Evolutionary conservation across 2,113 vertebrate species (phyloP).

Genomic region (Oceanodroma tethys): DNA sequence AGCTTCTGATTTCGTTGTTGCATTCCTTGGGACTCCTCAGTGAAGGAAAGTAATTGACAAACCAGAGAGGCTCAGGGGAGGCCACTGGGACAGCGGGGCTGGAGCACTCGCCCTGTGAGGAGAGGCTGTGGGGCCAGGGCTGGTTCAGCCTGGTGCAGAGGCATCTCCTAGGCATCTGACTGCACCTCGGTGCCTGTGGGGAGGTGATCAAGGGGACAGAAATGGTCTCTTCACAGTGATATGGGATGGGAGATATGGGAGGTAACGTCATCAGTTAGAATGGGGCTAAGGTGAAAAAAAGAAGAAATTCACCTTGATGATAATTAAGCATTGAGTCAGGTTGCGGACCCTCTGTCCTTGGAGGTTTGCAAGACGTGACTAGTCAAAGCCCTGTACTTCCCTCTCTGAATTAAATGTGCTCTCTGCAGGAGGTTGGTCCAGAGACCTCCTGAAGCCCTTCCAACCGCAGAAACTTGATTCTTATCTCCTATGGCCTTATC

Average conservation of each 20-base stretch:
- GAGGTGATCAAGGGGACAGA: neutral
- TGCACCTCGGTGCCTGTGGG: neutral
- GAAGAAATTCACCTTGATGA: neutral
- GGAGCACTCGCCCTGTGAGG: neutral
- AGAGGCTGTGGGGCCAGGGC: neutral
- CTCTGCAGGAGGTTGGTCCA: neutral
- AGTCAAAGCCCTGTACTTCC: fast-evolving
- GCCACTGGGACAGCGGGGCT: fast-evolving
- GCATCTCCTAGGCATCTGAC: neutral
- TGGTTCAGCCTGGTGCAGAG: neutral
- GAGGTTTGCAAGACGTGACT: neutral
- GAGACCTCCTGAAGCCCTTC: neutral
- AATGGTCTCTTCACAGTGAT: neutral
- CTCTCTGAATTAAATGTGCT: neutral
- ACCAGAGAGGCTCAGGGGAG: neutral
- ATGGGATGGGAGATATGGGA: neutral
- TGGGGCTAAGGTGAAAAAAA: neutral
- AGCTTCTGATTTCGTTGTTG: neutral
- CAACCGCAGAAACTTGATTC: neutral
- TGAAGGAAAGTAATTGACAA: neutral
- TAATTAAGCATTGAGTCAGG: neutral
- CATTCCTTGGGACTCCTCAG: neutral
- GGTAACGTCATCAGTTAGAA: neutral
- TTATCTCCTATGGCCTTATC: neutral
- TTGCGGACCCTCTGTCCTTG: neutral